These are phyloP conservation scores for Pyrgilauda ruficollis DNA, from an alignment of 2,113 vertebrate species.

Conservation along the genomic window DNA sequence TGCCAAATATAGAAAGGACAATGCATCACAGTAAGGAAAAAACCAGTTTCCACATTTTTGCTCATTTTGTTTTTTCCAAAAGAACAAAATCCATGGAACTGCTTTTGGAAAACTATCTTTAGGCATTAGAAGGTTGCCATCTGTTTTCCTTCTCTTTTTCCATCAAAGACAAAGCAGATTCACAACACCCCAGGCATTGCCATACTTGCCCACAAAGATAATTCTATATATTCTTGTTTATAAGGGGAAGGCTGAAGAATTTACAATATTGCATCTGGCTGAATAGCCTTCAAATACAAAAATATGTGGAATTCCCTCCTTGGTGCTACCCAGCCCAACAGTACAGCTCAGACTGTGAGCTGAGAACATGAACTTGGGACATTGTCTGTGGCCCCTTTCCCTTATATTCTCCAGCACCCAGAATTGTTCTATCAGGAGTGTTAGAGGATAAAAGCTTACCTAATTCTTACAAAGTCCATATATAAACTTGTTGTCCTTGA, in stretches of 20 bases:
- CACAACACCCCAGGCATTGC: background rate
- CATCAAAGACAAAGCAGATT: background rate
- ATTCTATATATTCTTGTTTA: background rate
- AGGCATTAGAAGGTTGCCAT: background rate
- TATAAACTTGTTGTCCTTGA: background rate
- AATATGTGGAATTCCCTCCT: background rate
- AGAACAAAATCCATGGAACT: background rate
- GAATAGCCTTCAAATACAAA: background rate
- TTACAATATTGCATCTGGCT: background rate
- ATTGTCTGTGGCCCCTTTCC: background rate
- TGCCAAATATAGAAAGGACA: background rate
- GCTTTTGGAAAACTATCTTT: background rate
- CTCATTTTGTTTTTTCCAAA: background rate
- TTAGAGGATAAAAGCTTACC: background rate
- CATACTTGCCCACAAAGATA: background rate
- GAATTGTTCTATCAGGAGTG: background rate
- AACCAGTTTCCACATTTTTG: background rate
- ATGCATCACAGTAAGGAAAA: background rate
- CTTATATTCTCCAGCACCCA: background rate
- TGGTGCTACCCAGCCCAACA: background rate
- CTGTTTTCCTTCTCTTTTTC: background rate
- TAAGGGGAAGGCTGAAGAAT: background rate
- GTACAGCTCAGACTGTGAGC: background rate
- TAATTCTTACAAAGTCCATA: background rate
- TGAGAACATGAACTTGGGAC: background rate